phyloP scores from a whole-genome alignment of 2,888 invertebrate species.

The Fragum fragum region DNA sequence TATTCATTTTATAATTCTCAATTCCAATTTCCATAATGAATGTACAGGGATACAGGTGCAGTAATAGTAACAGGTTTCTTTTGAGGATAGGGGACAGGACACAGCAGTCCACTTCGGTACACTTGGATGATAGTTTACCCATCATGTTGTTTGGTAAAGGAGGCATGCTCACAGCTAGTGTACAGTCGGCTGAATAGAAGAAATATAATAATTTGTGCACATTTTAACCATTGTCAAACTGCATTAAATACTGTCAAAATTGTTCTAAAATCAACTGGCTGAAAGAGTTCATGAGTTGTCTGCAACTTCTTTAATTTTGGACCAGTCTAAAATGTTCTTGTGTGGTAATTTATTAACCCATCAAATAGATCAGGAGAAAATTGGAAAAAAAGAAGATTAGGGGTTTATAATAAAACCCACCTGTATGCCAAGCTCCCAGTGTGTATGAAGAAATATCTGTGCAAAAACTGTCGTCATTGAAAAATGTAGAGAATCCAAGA shows the following conservation, averaged over 20 bases:
- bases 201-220: too few species aligned
- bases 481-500: background rate
- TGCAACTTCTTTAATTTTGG: too few species aligned
- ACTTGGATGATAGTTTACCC: constrained; percentile 47
- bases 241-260: too few species aligned
- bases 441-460: too few species aligned
- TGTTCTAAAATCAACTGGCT: too few species aligned
- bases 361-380: too few species aligned
- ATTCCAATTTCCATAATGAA: constrained; percentile 34
- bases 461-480: background rate
- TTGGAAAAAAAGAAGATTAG: too few species aligned
- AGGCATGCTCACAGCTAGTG: constrained; percentile 22
- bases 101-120: constrained; percentile 70
- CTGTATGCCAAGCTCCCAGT: constrained; percentile 11
- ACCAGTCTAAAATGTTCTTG: too few species aligned
- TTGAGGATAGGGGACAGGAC: constrained; percentile 38
- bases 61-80: constrained; percentile 24
- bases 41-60: constrained; percentile 45
- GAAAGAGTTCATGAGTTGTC: too few species aligned
- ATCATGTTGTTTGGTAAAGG: constrained; percentile 43
- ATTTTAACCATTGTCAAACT: too few species aligned
- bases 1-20: constrained; percentile 19
- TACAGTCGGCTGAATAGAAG: constrained; percentile 34
- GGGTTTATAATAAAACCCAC: constrained; percentile 37
- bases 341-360: too few species aligned